Base-by-base conservation (phyloP, 1,140 invertebrate species). In the Cryptotermes secundus region DNA sequence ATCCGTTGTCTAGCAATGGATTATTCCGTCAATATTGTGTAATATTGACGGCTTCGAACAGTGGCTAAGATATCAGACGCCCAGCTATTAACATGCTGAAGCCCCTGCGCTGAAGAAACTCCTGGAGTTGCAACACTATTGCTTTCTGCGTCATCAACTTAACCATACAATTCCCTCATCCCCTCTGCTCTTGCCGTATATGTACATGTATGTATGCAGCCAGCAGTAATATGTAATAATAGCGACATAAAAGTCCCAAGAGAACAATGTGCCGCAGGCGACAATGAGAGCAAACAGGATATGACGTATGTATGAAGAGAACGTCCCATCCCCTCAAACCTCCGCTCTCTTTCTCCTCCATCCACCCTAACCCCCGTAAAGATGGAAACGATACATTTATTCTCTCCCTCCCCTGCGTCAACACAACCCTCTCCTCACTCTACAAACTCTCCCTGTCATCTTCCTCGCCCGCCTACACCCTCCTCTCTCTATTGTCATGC, bases 351-450 rank as follows among this genome's bases (percentile, higher is more conserved):
- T 31, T 49, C 45, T 19, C 16, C 45, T 49, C 14, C 16, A n/a
- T 72, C 59, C 59, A 72, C 59, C 59, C 59, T n/a, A 72, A 72
- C 59, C 59, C 59, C 59, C 59, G 9, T 31, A 72, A 72, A 72
- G 59, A 72, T 72, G 59, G 59, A 72, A 72, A 26, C 59, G 59
- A 72, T 72, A 72, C 59, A 72, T 72, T 72, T 72, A 72, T 72
- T 72, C 59, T 72, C 59, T 14, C 59, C 59, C 59, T 31, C 59
- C 26, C 26, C 26, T 72, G 31, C 59, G 31, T 72, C 59, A 72
- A 72, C 59, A 72, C 59, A 72, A 72, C 59, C 59, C 59, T 72
- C 59, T 72, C 59, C 59, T 72, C 59, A 72, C 59, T 72, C 59
- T 72, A 26, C 59, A 72, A n/a, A n/a, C n/a, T n/a, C n/a, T n/a